These are phyloP conservation scores for Venturia canescens DNA, from an alignment of 1,140 invertebrate species.

Conservation along the genomic window DNA sequence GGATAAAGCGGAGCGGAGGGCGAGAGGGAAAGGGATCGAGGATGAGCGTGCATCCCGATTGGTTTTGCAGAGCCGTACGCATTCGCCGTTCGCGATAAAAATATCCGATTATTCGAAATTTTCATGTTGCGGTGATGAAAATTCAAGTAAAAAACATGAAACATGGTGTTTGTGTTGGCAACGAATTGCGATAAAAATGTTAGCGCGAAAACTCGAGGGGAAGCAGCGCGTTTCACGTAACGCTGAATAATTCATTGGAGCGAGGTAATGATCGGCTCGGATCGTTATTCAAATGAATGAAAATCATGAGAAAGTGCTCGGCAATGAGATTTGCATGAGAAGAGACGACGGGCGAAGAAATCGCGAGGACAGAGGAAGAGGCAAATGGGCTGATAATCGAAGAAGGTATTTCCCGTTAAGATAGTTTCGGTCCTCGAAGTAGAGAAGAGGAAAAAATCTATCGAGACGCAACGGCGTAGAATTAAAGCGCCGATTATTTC, in stretches of 20 bases:
- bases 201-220: background rate
- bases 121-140: background rate
- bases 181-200: constrained; percentile 19
- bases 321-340: background rate
- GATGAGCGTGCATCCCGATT: background rate
- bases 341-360: background rate
- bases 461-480: background rate
- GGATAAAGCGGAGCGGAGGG: background rate
- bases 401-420: background rate
- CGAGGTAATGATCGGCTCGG: background rate
- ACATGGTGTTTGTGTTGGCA: background rate
- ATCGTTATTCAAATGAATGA: constrained; percentile 16
- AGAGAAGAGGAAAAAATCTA: background rate
- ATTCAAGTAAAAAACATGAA: background rate
- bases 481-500: background rate
- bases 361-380: background rate
- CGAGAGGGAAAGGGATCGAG: background rate
- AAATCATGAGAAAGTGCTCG: background rate
- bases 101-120: constrained; percentile 6
- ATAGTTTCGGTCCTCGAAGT: background rate
- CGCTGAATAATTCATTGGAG: background rate
- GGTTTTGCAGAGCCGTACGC: background rate
- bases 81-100: constrained; percentile 13
- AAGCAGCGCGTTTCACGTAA: background rate
- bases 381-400: background rate